Evolutionary conservation across 2,888 invertebrate species (phyloP), one percentile per base, ranked within the genome.

Genomic region (Cheilosia pagana): DNA sequence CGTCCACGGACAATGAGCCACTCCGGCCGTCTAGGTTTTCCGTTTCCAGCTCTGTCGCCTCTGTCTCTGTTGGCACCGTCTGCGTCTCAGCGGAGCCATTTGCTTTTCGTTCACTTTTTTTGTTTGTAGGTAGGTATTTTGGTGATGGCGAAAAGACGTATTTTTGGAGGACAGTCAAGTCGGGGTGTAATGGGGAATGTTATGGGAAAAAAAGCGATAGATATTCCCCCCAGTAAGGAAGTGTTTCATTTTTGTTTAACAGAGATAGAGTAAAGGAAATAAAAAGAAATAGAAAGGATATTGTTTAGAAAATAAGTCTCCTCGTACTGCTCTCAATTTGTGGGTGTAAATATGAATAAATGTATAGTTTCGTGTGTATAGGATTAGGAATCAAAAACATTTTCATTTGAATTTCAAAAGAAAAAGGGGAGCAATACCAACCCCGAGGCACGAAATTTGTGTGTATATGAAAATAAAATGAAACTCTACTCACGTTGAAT

Each of bases 401-500:
- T 25, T 62, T 71, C 45, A 62, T 59, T 14, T 43, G 10, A 60
- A 72, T 35, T 19, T 53, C 43, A 57, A 62, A 31, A 41, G 14
- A 65, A 71, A 82, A 75, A 10, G n/a, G n/a, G 65, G 45, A 19
- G 57, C 55, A 62, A 68, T 62, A 55, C 55, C 16, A 52, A 67
- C 70, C 52, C 43, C 53, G 62, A 43, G 39, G 21, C 50, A 63
- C 23, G 39, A 23, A 55, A 21, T 50, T n/a, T 19, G 31, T 60
- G 16, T n/a, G 19, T 52, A 4, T 41, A 23, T 21, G 48, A 7
- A 28, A 48, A 57, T 55, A 55, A 45, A 21, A 43, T 81, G 88
- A 90, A 74, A 50, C 67, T 60, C 31, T 75, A 95, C 95, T 95
- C 94, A 96, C 96, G 95, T 94, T 88, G 95, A 94, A 91, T 96